These are phyloP conservation scores for Lipotes vexillifer DNA, from an alignment of 2,113 vertebrate species.

Conservation along the genomic window DNA sequence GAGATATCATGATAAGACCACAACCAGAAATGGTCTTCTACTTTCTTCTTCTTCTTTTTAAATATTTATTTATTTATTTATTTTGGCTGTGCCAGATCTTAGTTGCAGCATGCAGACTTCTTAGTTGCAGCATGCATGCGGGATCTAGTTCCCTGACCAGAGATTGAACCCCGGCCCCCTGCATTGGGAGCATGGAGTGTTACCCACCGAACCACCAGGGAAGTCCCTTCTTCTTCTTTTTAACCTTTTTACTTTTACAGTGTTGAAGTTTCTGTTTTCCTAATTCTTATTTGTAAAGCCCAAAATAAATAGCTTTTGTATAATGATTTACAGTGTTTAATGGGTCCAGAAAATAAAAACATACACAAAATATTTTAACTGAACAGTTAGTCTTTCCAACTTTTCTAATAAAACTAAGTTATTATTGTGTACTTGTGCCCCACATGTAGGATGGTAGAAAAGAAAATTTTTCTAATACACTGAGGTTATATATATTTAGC, in stretches of 20 bases:
- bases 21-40: background rate
- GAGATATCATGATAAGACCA: background rate
- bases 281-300: background rate
- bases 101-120: too few species aligned
- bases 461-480: background rate
- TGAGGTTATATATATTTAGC: background rate
- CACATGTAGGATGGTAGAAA: background rate
- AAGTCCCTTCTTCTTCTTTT: background rate
- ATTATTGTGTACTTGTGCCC: background rate
- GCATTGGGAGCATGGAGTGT: too few species aligned
- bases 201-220: too few species aligned
- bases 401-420: conserved; percentile 10
- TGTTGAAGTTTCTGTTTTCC: background rate
- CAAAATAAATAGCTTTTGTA: background rate
- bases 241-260: conserved; percentile 4
- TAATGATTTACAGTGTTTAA: background rate
- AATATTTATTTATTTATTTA: too few species aligned
- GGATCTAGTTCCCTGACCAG: too few species aligned
- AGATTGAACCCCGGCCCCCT: too few species aligned
- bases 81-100: too few species aligned
- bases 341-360: background rate
- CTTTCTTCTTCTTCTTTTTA: background rate
- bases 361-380: conserved; percentile 9
- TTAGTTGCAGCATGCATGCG: too few species aligned
- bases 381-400: background rate